A percentile compares a stretch with the other conserved stretches of the same genome.
These are phyloP conservation scores for Trissoscelio sp. DNA, from an alignment of 2,888 invertebrate genomes.

Conservation along the genomic window DNA sequence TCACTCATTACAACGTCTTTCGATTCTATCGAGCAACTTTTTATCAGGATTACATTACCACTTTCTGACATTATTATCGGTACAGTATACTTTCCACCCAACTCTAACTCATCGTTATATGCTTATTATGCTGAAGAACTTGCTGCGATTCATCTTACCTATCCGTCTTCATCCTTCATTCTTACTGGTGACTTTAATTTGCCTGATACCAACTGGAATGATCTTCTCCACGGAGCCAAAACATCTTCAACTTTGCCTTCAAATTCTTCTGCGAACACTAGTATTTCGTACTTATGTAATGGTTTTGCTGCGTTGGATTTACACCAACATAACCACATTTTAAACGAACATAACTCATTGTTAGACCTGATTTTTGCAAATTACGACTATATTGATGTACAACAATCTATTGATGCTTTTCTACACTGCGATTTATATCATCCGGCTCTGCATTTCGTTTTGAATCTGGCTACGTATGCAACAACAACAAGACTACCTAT, in stretches of 20 bases:
- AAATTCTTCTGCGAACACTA: background rate
- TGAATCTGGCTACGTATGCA: background rate
- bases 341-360: background rate
- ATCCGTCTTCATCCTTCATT: background rate
- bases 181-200: background rate
- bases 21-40: background rate
- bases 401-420: background rate
- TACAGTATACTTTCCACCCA: background rate
- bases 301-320: background rate
- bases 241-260: background rate
- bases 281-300: background rate
- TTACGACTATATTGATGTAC: background rate
- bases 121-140: background rate
- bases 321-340: background rate
- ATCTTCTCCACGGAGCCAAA: background rate
- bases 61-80: background rate
- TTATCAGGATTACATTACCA: background rate
- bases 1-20: background rate
- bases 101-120: background rate
- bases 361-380: background rate
- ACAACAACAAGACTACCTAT: background rate
- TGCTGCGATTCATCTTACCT: background rate
- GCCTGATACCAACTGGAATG: background rate
- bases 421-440: background rate
- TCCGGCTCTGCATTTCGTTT: background rate